These are phyloP conservation scores for Zaprionus lachaisei DNA, from an alignment of 1,140 invertebrate genomes.

Conservation along the genomic window DNA sequence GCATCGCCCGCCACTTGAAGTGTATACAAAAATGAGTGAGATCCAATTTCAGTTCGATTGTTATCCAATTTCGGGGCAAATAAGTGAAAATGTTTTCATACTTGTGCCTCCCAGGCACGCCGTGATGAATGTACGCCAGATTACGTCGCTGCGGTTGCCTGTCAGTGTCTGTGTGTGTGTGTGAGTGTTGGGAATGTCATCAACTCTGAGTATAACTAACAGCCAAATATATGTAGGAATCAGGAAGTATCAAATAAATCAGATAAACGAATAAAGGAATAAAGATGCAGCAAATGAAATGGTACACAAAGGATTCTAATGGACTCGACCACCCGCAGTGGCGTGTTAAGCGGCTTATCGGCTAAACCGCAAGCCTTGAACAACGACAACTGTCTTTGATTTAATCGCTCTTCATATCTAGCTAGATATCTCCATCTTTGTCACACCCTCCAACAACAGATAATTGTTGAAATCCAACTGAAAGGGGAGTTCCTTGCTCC, in stretches of 20 bases:
- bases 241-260: conserved; percentile 49
- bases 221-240: conserved; percentile 57
- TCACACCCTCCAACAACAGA: conserved; percentile 1
- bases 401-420: conserved; percentile 1
- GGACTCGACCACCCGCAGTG: not conserved
- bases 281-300: not conserved
- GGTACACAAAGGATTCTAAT: conserved; percentile 16
- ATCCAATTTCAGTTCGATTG: conserved; percentile 84
- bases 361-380: conserved; percentile 32
- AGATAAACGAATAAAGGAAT: conserved; percentile 50
- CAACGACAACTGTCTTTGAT: conserved; percentile 11
- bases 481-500: not conserved
- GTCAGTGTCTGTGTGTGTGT: conserved; percentile 11
- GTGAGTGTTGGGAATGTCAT: conserved; percentile 53
- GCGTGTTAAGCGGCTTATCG: conserved; percentile 58
- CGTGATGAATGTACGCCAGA: conserved; percentile 43
- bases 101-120: conserved; percentile 67
- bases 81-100: conserved; percentile 84
- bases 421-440: not conserved
- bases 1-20: conserved; percentile 51
- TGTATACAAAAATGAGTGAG: conserved; percentile 80
- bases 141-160: not conserved
- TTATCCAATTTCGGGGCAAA: conserved; percentile 83
- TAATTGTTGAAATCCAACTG: conserved; percentile 39
- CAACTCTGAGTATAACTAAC: conserved; percentile 76